These are phyloP conservation scores for Anadara kagoshimensis DNA, from an alignment of 1,140 invertebrate species.

Conservation along the genomic window DNA sequence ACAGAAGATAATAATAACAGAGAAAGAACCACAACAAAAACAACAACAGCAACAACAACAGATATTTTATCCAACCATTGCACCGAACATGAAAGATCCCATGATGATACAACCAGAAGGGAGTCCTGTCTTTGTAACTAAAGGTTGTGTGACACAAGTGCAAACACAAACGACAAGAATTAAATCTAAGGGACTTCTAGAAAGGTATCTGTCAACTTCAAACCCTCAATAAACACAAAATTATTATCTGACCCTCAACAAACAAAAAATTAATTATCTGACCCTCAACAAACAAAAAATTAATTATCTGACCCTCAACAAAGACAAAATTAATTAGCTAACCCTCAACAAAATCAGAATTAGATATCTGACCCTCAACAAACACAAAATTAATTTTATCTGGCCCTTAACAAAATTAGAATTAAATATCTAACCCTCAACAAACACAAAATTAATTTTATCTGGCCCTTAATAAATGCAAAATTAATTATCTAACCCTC, in stretches of 20 bases:
- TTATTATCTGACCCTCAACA: neutral
- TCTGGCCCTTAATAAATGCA: no score
- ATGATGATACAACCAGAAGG: constrained; percentile 68
- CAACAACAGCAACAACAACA: constrained; percentile 40
- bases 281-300: no score
- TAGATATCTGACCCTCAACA: neutral
- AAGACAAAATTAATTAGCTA: neutral
- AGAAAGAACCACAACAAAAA: constrained; percentile 20
- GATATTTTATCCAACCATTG: constrained; percentile 53
- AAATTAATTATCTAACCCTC: no score
- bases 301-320: neutral
- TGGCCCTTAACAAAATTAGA: no score
- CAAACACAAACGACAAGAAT: constrained; percentile 77
- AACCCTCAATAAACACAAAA: neutral
- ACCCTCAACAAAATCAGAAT: neutral
- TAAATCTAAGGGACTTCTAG: constrained; percentile 77
- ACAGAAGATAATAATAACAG: constrained; percentile 17
- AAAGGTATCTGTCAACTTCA: constrained; percentile 61
- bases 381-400: neutral
- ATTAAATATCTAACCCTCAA: no score
- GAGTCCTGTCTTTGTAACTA: constrained; percentile 50
- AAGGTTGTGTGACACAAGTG: constrained; percentile 55
- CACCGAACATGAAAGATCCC: constrained; percentile 66
- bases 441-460: no score
- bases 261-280: neutral